Evolutionary conservation across 1,140 invertebrate genomes (phyloP).

Genomic region (Octopus sinensis): DNA sequence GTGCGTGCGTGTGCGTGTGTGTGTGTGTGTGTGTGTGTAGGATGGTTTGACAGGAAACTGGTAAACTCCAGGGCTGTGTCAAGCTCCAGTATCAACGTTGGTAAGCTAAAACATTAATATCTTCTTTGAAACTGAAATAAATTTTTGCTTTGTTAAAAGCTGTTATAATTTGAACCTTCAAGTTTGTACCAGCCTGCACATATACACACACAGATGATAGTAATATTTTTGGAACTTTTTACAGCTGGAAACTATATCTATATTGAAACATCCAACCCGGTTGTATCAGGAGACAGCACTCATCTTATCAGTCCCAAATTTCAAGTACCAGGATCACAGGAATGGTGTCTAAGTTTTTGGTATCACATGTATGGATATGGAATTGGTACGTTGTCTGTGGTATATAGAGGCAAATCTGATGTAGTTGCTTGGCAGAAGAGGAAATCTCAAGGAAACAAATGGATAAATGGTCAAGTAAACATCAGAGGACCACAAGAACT

Average conservation of each 20-base stretch:
- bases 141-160: too few relatives aligned
- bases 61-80: too few relatives aligned
- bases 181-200: too few relatives aligned
- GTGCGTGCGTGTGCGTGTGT: too few relatives aligned
- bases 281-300: slow-evolving; percentile 42
- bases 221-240: not conserved
- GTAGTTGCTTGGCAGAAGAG: not conserved
- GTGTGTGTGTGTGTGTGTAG: too few relatives aligned
- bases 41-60: too few relatives aligned
- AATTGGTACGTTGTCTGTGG: slow-evolving; percentile 38
- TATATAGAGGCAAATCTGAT: not conserved
- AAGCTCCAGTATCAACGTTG: too few relatives aligned
- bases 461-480: not conserved
- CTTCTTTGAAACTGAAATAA: too few relatives aligned
- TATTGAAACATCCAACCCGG: slow-evolving; percentile 64
- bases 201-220: too few relatives aligned
- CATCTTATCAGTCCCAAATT: slow-evolving; percentile 43
- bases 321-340: not conserved
- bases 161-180: too few relatives aligned
- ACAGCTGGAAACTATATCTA: slow-evolving; percentile 62
- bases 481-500: not conserved
- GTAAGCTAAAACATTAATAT: too few relatives aligned
- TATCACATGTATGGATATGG: slow-evolving; percentile 72
- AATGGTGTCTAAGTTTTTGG: slow-evolving; percentile 63
- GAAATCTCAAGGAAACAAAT: not conserved